phyloP scores from a whole-genome alignment of 2,113 vertebrate genomes.

The Notothenia rossii region DNA sequence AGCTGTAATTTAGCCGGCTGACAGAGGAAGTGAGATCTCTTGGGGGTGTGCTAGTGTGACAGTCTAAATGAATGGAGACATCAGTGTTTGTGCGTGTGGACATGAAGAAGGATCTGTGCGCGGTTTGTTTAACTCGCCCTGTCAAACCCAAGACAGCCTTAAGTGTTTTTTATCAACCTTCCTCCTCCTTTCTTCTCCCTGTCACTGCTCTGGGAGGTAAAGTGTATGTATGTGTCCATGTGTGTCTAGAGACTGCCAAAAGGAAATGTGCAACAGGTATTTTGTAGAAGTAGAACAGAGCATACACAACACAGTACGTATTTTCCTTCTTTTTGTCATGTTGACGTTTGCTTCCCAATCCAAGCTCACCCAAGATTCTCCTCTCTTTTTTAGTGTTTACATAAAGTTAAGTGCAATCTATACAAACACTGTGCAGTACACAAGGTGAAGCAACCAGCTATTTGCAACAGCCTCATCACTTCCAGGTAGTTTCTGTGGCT shows the following conservation, averaged over 20 bases:
- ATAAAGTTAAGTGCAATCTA: neutral
- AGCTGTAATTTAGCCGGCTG: conserved; percentile 89
- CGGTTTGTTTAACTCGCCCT: conserved; percentile 69
- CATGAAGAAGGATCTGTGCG: conserved; percentile 59
- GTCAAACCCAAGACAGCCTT: conserved; percentile 74
- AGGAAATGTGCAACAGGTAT: conserved; percentile 56
- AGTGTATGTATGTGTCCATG: conserved; percentile 3
- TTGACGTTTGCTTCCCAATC: neutral
- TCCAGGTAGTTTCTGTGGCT: neutral
- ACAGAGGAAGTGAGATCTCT: conserved; percentile 91
- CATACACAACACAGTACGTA: neutral
- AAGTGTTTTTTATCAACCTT: conserved; percentile 87
- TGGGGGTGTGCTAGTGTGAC: conserved; percentile 90
- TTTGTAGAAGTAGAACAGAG: neutral
- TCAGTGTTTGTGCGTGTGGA: conserved; percentile 72
- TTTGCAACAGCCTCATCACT: neutral
- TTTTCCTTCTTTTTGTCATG: neutral
- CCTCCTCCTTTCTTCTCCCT: conserved; percentile 87
- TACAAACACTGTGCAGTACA: neutral
- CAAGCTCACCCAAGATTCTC: neutral
- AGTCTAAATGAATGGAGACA: conserved; percentile 92
- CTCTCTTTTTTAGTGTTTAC: neutral
- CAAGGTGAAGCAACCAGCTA: neutral
- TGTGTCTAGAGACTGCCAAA: conserved; percentile 19
- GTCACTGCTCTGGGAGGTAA: conserved; percentile 73